Conservation (phyloP, 2,113 vertebrate genomes). For the Spea bombifrons region DNA sequence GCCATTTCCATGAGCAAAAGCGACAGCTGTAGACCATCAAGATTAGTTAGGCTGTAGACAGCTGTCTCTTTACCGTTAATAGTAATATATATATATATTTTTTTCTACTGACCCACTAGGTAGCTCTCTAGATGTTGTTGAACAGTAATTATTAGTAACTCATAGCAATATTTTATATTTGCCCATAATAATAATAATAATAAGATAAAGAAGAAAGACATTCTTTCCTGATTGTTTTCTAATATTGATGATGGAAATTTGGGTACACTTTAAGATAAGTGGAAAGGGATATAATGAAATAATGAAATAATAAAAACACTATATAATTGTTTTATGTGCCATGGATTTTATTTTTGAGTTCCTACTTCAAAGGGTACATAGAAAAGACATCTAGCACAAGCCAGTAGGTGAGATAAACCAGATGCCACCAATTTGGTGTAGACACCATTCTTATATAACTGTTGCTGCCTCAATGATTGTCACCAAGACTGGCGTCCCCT, state of each 20-base stretch:
- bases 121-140: no score
- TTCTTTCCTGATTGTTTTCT: not conserved
- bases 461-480: constrained; percentile 31
- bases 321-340: not conserved
- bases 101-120: no score
- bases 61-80: no score
- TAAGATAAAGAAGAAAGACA: not conserved
- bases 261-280: not conserved
- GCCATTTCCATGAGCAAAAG: no score
- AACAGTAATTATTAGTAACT: no score
- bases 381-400: constrained; percentile 3
- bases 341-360: not conserved
- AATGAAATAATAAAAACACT: not conserved
- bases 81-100: no score
- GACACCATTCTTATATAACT: not conserved
- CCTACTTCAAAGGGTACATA: constrained; percentile 25
- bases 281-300: not conserved
- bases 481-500: constrained; percentile 6
- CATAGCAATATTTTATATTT: no score
- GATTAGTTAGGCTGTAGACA: no score
- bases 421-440: constrained; percentile 46
- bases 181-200: no score
- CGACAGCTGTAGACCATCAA: no score
- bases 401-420: constrained; percentile 10
- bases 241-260: not conserved